Evolutionary conservation across 64 coral and sea anemone genomes (phyloP).

Genomic region (Exaiptasia diaphana): DNA sequence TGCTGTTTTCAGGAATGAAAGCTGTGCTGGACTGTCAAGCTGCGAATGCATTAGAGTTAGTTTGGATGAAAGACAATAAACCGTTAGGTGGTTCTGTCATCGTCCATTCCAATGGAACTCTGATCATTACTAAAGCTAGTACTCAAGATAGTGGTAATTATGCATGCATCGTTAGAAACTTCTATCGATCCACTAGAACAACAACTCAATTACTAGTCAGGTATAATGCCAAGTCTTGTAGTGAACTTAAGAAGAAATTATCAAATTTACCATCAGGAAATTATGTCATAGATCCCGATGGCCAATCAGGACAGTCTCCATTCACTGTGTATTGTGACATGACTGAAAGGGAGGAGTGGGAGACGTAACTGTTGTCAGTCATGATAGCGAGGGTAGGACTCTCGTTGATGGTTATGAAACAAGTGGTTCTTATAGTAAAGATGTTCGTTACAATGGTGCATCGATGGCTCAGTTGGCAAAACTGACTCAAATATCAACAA

Average conservation of each 20-base stretch:
- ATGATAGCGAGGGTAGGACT: conserved; percentile 46
- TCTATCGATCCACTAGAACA: too few relatives aligned
- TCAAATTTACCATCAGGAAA: neutral
- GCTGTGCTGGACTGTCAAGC: too few relatives aligned
- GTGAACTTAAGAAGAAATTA: conserved; percentile 14
- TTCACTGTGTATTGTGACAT: conserved; percentile 58
- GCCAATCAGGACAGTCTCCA: neutral
- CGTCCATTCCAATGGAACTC: too few relatives aligned
- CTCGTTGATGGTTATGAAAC: conserved; percentile 8
- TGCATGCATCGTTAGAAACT: neutral
- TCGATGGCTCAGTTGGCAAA: neutral
- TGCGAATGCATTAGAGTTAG: too few relatives aligned
- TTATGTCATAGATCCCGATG: conserved; percentile 24
- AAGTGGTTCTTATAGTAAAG: neutral
- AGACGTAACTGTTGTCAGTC: conserved; percentile 58
- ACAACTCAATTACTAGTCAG: neutral
- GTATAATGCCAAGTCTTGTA: conserved; percentile 15
- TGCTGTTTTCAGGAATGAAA: too few relatives aligned
- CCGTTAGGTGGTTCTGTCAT: too few relatives aligned
- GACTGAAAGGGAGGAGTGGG: conserved; percentile 54
- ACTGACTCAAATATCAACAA: neutral
- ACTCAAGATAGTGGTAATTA: neutral
- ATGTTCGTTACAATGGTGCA: neutral
- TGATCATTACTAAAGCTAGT: too few relatives aligned
- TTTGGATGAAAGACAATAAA: too few relatives aligned